Conservation (phyloP, 1,140 invertebrate genomes). For the Babylonia areolata region DNA sequence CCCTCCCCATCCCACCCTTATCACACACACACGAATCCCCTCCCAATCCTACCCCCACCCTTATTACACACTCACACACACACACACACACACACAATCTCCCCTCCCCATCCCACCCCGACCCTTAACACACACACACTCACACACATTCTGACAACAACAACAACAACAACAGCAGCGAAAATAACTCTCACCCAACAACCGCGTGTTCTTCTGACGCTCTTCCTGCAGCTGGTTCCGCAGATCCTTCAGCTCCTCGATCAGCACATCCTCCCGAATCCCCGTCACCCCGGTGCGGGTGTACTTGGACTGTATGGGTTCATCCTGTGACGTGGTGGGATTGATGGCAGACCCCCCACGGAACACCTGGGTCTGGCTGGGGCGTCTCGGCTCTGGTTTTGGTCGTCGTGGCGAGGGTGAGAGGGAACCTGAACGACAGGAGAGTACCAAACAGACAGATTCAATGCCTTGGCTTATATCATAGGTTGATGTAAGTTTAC, state of each 20-base stretch:
- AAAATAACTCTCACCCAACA: constrained; percentile 12
- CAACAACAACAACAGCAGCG: too few species aligned
- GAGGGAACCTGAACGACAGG: not conserved
- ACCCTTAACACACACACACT: too few species aligned
- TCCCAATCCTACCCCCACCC: too few species aligned
- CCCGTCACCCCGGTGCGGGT: not conserved
- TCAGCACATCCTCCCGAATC: constrained; percentile 42
- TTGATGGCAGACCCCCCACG: not conserved
- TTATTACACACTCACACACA: too few species aligned
- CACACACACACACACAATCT: too few species aligned
- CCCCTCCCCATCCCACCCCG: too few species aligned
- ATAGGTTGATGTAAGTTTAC: too few species aligned
- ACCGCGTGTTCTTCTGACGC: constrained; percentile 22
- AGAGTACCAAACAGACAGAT: not conserved
- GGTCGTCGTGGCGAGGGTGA: constrained; percentile 16
- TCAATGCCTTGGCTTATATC: too few species aligned
- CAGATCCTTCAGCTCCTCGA: constrained; percentile 52
- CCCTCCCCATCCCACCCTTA: too few species aligned
- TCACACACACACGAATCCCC: too few species aligned
- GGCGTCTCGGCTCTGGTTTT: not conserved
- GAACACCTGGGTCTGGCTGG: constrained; percentile 32
- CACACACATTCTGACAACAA: too few species aligned
- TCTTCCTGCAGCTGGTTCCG: constrained; percentile 49
- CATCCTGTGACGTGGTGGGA: constrained; percentile 19
- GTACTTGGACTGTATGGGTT: constrained; percentile 17